A percentile compares a stretch with the other conserved stretches of the same genome.
phyloP scores from a whole-genome alignment of 2,888 invertebrate genomes.

The Campoplex capitator region DNA sequence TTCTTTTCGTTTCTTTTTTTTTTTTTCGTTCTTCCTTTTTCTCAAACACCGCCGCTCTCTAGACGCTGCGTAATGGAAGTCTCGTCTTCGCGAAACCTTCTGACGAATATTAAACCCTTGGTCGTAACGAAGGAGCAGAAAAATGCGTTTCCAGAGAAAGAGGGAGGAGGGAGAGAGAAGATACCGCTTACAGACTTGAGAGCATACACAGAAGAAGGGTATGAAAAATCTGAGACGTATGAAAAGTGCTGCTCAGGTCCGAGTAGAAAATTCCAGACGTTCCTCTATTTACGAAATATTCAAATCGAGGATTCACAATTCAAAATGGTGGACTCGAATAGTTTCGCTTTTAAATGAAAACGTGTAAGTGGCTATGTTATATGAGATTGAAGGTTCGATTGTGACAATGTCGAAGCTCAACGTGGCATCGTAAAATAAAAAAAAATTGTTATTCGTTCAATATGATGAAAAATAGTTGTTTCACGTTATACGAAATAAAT shows the following conservation, averaged over 20 bases:
- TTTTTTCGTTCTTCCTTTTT: slow-evolving; percentile 20
- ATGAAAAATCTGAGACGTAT: slow-evolving; percentile 28
- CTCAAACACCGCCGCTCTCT: slow-evolving; percentile 18
- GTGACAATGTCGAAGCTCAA: neutral
- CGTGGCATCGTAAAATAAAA: neutral
- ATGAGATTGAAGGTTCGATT: neutral
- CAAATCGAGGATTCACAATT: neutral
- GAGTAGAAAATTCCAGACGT: slow-evolving; percentile 10
- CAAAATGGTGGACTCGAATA: neutral
- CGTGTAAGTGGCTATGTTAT: neutral
- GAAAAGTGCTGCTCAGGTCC: slow-evolving; percentile 7
- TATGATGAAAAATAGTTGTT: neutral
- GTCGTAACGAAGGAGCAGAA: slow-evolving; percentile 24
- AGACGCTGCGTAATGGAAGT: slow-evolving; percentile 43
- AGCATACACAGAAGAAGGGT: neutral
- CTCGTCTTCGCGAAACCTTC: slow-evolving; percentile 56
- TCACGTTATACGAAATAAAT: neutral
- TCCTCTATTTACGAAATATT: neutral
- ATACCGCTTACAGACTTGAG: neutral
- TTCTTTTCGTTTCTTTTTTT: slow-evolving; percentile 18
- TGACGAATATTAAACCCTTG: slow-evolving; percentile 54
- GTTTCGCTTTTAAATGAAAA: neutral
- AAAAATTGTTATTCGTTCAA: neutral
- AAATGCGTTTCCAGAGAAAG: slow-evolving; percentile 11
- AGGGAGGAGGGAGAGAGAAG: neutral